Evolutionary conservation across 2,888 invertebrate genomes (phyloP), one percentile per base, ranked within the genome.

Genomic region (Sepiola atlantica): DNA sequence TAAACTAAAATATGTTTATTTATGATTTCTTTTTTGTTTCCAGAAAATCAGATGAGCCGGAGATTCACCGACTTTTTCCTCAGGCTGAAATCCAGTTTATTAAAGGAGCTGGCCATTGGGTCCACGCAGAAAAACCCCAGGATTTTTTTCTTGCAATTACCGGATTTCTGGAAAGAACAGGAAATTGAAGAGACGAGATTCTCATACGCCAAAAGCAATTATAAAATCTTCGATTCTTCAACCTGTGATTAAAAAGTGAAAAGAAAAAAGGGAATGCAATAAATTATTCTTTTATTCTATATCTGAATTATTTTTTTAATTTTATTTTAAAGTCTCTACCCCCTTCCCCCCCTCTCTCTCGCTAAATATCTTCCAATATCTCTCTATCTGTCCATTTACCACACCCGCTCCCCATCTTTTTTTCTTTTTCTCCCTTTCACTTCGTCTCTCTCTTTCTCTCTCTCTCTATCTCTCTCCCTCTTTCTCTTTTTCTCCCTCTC

Each of bases 21-120:
- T 32, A 92, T 28, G 20, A 92, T 93, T 6, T 94, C 93, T 92
- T 92, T 90, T 90, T 94, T 94, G 93, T 94, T 95, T 95, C 90
- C 96, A 97, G 97, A 32, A 95, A 95, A 35, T 94, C 94, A 6
- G 94, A 95, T 35, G 94, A 95, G 21, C 97, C 95, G 96, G 97
- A 97, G 94, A 98, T 99, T 94, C 98, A 98, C 96, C 98, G 98
- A 95, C 97, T 98, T 94, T 99, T 99, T 96, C 98, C 99, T 0
- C 97, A 98, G 18, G 98, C 98, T 0, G 97, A 98, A 95, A 98
- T 99, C 96, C 97, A 98, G 93, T 98, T 98, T 95, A 98, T 99
- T 94, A 98, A 98, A 94, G 98, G 98, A 90, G 98, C 99, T 16
- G 99, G 99, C 0, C 99, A 99, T 97, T 98, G 99, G 98, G 98